Evolutionary conservation across 2,113 vertebrate species (phyloP).

Genomic region (Ctenomys sociabilis): DNA sequence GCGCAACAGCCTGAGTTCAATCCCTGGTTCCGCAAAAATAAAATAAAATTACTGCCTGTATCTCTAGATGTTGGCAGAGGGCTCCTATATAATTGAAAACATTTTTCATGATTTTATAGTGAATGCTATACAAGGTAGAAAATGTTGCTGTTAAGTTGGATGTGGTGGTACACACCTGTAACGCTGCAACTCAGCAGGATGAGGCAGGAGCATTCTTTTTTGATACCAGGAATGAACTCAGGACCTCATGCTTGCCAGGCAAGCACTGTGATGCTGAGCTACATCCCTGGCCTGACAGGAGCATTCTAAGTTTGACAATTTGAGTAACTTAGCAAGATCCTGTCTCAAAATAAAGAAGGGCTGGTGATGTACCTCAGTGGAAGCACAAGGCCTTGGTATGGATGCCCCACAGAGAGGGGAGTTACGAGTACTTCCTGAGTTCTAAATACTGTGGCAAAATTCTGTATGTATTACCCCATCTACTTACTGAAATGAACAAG

Average conservation of each 20-base stretch:
- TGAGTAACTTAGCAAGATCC: not conserved
- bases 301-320: not conserved
- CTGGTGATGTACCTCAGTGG: not conserved
- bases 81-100: not conserved
- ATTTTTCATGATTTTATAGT: constrained; percentile 21
- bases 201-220: not conserved
- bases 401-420: too few relatives aligned
- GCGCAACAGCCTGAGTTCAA: too few relatives aligned
- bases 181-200: not conserved
- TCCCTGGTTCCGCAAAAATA: too few relatives aligned
- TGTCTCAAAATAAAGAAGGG: not conserved
- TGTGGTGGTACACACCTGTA: not conserved
- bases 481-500: not conserved
- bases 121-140: not conserved
- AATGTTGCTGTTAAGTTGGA: not conserved
- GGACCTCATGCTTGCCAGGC: too few relatives aligned
- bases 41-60: not conserved
- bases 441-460: not conserved
- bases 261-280: too few relatives aligned
- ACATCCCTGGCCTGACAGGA: not conserved
- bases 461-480: not conserved
- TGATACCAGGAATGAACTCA: too few relatives aligned
- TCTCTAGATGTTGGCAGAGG: not conserved
- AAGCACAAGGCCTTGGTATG: too few relatives aligned
- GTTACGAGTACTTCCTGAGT: not conserved